Base-by-base conservation (phyloP, 2,797 vertebrate genomes). In the Falco peregrinus region DNA sequence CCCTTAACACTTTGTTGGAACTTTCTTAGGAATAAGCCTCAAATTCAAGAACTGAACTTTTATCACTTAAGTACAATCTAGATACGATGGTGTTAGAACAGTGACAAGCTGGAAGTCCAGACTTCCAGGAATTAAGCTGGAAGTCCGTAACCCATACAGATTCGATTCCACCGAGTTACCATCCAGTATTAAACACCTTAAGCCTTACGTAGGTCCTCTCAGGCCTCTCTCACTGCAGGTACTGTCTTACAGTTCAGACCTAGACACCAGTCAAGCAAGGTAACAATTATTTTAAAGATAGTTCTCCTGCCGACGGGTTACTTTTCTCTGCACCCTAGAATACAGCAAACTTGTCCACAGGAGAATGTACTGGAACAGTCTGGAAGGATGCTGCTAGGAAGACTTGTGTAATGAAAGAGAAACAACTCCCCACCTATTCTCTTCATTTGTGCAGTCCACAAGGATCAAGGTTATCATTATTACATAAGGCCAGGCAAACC, bases 1-100 rank as follows among this genome's bases (percentile, higher is more conserved):
- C 50, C 70, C 29, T 29, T n/a, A 31, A 14, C 24, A 11, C 45
- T 75, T 45, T 75, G 51, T 64, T 64, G 37, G 28, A 63, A 43
- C 20, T 68, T 63, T n/a, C 57, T 45, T 33, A 64, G 2, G 4
- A 43, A 29, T 51, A 75, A 81, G 69, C 50, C 45, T 76, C 64
- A 70, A 87, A 71, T 35, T n/a, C 37, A 45, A 50, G 60, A 56
- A 18, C 29, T 26, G 20, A 79, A 14, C 28, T 67, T 73, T 48
- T 21, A 43, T 3, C 54, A 11, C 4, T 0, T 11, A 22, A n/a
- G 17, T n/a, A 41, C 37, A 29, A 56, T n/a, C 45, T n/a, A 50
- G 39, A 37, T 21, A 29, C 18, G 28, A 13, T 13, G 13, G 14
- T 17, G 21, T 26, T 28, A 50, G 26, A 56, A 56, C 3, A 59